Conservation (phyloP, 2,888 invertebrate genomes). For the Nyleta sp. region DNA sequence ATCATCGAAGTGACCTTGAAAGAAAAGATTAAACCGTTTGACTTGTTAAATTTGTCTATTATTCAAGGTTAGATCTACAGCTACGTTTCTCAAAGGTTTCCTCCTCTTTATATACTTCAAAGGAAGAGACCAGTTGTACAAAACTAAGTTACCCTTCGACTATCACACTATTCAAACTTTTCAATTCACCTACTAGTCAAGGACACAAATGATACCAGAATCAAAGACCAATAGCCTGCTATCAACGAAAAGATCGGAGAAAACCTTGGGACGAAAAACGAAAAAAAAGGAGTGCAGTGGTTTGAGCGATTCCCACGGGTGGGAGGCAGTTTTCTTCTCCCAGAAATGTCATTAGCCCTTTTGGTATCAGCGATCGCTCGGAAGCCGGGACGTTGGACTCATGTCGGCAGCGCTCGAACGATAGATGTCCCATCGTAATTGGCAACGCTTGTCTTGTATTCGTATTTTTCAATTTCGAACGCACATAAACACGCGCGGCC, state of each 20-base stretch:
- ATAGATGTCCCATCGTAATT: constrained; percentile 65
- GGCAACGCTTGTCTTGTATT: constrained; percentile 63
- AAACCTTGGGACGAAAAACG: constrained; percentile 5
- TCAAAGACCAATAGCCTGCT: too few relatives aligned
- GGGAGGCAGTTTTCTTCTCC: constrained; percentile 54
- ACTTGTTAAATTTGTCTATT: too few relatives aligned
- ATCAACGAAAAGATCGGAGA: too few relatives aligned
- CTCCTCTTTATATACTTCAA: too few relatives aligned
- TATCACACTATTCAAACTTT: too few relatives aligned
- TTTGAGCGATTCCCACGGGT: constrained; percentile 56
- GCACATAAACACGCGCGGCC: constrained; percentile 45
- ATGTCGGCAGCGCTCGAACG: constrained; percentile 48
- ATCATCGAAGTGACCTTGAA: background rate
- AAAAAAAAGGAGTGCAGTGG: background rate
- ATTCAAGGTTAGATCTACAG: too few relatives aligned
- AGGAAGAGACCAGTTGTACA: too few relatives aligned
- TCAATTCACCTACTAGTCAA: too few relatives aligned
- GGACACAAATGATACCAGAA: too few relatives aligned
- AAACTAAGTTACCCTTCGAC: too few relatives aligned
- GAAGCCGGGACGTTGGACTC: constrained; percentile 39
- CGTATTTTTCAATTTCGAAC: constrained; percentile 63
- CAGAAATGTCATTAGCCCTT: constrained; percentile 60
- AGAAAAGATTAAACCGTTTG: too few relatives aligned
- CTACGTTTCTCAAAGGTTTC: too few relatives aligned
- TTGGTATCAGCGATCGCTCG: constrained; percentile 56